Base-by-base conservation (phyloP, 2,888 invertebrate genomes). In the Galerucella calmariensis region DNA sequence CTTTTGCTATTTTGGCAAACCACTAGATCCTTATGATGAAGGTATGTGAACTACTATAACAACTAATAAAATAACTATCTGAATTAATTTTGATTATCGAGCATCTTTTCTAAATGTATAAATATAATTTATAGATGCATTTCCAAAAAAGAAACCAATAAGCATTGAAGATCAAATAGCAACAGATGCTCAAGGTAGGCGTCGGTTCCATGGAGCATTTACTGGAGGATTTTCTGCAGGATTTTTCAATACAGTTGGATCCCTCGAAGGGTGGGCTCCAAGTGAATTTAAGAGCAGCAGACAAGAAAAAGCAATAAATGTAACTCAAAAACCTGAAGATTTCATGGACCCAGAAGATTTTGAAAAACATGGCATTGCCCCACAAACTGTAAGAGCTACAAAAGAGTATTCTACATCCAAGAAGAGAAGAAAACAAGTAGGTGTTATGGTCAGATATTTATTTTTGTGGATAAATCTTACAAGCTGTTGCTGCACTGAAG, bases 271-370 rank as follows among this genome's bases (percentile, higher is more conserved):
- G 67, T 99, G 97, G 96, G 91, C 92, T 11, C 99, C 99, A 0
- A 90, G 93, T 48, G 92, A 93, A 16, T 99, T 98, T 85, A 95
- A 95, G 83, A 99, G 99, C 76, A 96, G 97, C 0, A 90, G 97
- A 10, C 87, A 87, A 1, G 94, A 94, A 73, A 94, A 94, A 81
- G 90, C 91, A 0, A 88, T 88, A 67, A 86, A 84, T 11, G 82
- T 87, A 87, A 81, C 81, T 56, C 95, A 94, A 85, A 90, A 90
- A 78, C 95, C 97, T 0, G 94, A 97, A 86, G 98, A 99, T 88
- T 99, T 95, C 84, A 99, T 99, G 99, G 99, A 99, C 86, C 96
- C 96, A 12, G 99, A 99, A 87, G 99, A 99, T 87, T 90, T 96
- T 35, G 93, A 96, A 2, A 96, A 97, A 85, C 96, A 95, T 88